Evolutionary conservation across 1,140 invertebrate species (phyloP).

Genomic region (Metaphire vulgaris): DNA sequence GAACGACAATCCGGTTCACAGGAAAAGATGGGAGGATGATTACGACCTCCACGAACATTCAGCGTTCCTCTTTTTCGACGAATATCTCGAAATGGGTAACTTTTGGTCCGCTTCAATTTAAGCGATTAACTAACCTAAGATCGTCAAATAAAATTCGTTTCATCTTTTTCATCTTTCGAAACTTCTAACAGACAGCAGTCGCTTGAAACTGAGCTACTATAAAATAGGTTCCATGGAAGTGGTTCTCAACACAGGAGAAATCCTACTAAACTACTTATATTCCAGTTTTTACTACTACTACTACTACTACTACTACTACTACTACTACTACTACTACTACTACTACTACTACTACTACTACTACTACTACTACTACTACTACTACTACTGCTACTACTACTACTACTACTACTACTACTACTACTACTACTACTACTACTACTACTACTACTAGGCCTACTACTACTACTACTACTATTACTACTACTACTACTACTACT

Average conservation of each 20-base stretch:
- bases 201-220: too few species aligned
- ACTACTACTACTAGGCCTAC: too few species aligned
- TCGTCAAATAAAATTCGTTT: too few species aligned
- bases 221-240: too few species aligned
- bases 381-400: constrained; percentile 9
- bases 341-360: constrained; percentile 9
- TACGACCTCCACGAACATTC: constrained; percentile 41
- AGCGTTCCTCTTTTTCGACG: constrained; percentile 45
- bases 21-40: constrained; percentile 47
- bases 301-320: constrained; percentile 9
- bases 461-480: too few species aligned
- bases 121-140: too few species aligned
- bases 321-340: constrained; percentile 9
- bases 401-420: constrained; percentile 9
- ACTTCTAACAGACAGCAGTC: too few species aligned
- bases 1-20: constrained; percentile 13
- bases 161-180: too few species aligned
- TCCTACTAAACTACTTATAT: too few species aligned
- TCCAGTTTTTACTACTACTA: too few species aligned
- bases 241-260: too few species aligned
- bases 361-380: constrained; percentile 9
- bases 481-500: constrained; percentile 9
- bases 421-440: constrained; percentile 9
- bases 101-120: too few species aligned
- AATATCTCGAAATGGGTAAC: constrained; percentile 53